phyloP scores from a whole-genome alignment of 2,888 invertebrate species.

The Capitulum mitella region DNA sequence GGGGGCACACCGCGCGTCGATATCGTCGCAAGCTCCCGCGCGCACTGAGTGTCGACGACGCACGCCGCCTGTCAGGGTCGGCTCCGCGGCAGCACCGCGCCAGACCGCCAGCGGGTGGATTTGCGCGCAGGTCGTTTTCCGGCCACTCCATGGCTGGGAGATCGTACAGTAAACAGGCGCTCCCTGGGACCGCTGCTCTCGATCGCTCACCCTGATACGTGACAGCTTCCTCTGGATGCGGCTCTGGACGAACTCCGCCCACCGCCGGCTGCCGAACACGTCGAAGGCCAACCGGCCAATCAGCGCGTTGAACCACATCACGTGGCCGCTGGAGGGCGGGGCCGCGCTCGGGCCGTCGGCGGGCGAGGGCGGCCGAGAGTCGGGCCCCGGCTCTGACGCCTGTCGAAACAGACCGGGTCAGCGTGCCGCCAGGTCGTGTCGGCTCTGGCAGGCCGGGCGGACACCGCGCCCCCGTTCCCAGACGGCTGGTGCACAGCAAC shows the following conservation, averaged over 20 bases:
- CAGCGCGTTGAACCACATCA: conserved; percentile 69
- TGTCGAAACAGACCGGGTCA: conserved; percentile 32
- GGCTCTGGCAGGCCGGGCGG: too few species aligned
- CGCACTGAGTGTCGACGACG: too few species aligned
- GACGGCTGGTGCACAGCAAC: too few species aligned
- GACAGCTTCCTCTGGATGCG: conserved; percentile 78
- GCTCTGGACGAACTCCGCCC: conserved; percentile 61
- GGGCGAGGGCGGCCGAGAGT: not conserved
- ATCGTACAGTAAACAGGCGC: conserved; percentile 32
- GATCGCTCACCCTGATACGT: conserved; percentile 58
- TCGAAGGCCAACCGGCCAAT: conserved; percentile 73
- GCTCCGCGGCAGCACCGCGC: too few species aligned
- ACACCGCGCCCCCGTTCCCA: too few species aligned
- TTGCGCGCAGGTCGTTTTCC: too few species aligned
- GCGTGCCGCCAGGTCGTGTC: conserved; percentile 28
- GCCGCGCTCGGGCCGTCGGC: conserved; percentile 28
- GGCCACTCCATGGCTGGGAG: too few species aligned
- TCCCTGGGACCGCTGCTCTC: too few species aligned
- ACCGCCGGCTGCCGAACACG: conserved; percentile 63
- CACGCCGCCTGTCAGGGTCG: too few species aligned
- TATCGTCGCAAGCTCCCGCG: too few species aligned
- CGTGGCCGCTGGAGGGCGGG: conserved; percentile 43
- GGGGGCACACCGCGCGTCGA: conserved; percentile 36
- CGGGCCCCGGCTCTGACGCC: conserved; percentile 32
- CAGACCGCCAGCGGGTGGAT: too few species aligned